A percentile compares a stretch with the other conserved stretches of the same genome.
Evolutionary conservation across 2,113 vertebrate genomes (phyloP).

Genomic region (Eira barbara): DNA sequence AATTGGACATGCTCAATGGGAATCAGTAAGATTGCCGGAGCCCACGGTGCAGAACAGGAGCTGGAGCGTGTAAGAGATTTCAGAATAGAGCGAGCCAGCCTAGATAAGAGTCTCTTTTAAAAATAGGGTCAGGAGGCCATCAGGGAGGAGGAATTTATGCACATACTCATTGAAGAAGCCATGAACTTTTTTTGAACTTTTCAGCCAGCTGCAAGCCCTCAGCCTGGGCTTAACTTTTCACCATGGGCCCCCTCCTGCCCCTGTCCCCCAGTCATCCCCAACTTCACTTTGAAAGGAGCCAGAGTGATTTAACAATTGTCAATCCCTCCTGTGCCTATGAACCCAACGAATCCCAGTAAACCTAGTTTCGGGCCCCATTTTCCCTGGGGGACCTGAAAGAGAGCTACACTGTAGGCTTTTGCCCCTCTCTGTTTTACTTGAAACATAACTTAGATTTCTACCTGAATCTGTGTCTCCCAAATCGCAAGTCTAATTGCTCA

Average conservation of each 20-base stretch:
- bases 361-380: background rate
- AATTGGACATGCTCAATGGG: background rate
- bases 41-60: background rate
- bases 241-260: background rate
- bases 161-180: background rate
- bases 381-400: background rate
- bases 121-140: background rate
- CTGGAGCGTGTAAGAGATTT: background rate
- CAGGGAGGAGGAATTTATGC: background rate
- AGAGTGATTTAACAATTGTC: background rate
- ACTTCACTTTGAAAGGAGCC: background rate
- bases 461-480: background rate
- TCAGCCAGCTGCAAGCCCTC: background rate
- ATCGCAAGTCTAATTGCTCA: background rate
- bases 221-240: background rate
- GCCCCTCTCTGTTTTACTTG: background rate
- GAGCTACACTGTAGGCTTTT: background rate
- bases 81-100: background rate
- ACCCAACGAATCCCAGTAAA: background rate
- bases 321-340: background rate
- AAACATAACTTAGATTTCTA: background rate
- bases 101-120: background rate
- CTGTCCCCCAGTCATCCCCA: background rate
- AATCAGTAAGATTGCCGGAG: background rate
- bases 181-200: background rate